Conservation (phyloP, 1,140 invertebrate genomes). For the Lepidurus packardi region DNA sequence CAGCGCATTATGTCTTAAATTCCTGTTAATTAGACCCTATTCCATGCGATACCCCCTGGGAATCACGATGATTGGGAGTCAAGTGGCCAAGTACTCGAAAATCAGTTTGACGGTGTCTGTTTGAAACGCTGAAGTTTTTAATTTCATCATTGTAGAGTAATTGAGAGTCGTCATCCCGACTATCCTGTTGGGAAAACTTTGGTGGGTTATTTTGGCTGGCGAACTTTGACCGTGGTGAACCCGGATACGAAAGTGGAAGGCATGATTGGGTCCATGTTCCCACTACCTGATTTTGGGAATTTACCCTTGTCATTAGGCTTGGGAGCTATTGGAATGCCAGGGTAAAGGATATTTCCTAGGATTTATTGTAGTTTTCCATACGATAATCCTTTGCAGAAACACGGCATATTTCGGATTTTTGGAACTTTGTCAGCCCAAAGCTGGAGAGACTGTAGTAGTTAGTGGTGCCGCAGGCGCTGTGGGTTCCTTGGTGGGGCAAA, state of each 20-base stretch:
- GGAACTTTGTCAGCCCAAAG: constrained; percentile 60
- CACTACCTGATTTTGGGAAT: constrained; percentile 50
- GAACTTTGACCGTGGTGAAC: constrained; percentile 49
- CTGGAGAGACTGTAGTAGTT: constrained; percentile 61
- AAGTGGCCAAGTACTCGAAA: constrained; percentile 39
- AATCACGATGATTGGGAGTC: constrained; percentile 38
- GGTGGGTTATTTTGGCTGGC: constrained; percentile 56
- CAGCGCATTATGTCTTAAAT: constrained; percentile 24
- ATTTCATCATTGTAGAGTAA: constrained; percentile 40
- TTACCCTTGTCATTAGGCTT: constrained; percentile 54
- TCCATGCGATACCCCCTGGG: constrained; percentile 33
- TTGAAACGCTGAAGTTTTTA: constrained; percentile 24
- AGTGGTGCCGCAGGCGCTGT: constrained; percentile 59
- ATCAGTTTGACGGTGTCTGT: constrained; percentile 25
- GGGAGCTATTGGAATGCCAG: constrained; percentile 59
- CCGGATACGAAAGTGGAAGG: constrained; percentile 34
- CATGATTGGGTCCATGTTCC: constrained; percentile 41
- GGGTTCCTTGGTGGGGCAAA: constrained; percentile 64
- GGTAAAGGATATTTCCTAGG: constrained; percentile 41
- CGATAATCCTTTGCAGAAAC: constrained; percentile 49
- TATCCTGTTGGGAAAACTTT: constrained; percentile 56
- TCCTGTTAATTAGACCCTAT: constrained; percentile 29
- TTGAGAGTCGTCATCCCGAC: constrained; percentile 55
- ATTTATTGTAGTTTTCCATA: neutral
- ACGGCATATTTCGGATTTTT: constrained; percentile 67